phyloP scores from a whole-genome alignment of 2,113 vertebrate species.

The Vanacampus margaritifer region DNA sequence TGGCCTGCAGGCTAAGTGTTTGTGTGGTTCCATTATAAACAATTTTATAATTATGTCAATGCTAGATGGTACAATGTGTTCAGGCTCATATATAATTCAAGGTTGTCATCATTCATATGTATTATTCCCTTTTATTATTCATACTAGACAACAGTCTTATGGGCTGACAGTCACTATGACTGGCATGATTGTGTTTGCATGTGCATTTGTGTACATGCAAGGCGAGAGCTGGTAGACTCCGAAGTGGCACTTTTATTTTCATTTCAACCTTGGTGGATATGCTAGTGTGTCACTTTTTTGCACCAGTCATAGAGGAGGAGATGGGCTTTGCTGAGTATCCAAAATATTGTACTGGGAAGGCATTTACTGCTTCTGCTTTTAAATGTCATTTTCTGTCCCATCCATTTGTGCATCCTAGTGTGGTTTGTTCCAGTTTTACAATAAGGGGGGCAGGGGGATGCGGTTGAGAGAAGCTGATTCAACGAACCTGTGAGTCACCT shows the following conservation, averaged over 20 bases:
- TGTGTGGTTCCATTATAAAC: background rate
- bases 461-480: conserved; percentile 38
- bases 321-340: conserved; percentile 41
- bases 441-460: conserved; percentile 9
- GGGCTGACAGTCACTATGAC: conserved; percentile 34
- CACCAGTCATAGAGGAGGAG: conserved; percentile 22
- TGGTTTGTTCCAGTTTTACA: conserved; percentile 13
- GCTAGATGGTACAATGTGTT: conserved; percentile 12
- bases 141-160: background rate
- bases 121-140: conserved; percentile 27
- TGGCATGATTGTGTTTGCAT: background rate
- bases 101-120: conserved; percentile 32
- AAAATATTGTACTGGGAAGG: conserved; percentile 15
- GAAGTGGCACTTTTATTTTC: conserved; percentile 22
- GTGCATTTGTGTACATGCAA: conserved; percentile 3
- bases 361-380: conserved; percentile 26
- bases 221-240: background rate
- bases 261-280: conserved; percentile 14
- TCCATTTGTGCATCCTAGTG: conserved; percentile 9
- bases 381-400: conserved; percentile 19
- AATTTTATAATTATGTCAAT: background rate
- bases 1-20: background rate
- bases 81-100: conserved; percentile 36
- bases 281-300: conserved; percentile 9
- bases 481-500: conserved; percentile 49